Base-by-base conservation (phyloP, 2,113 vertebrate species). In the Scortum barcoo region DNA sequence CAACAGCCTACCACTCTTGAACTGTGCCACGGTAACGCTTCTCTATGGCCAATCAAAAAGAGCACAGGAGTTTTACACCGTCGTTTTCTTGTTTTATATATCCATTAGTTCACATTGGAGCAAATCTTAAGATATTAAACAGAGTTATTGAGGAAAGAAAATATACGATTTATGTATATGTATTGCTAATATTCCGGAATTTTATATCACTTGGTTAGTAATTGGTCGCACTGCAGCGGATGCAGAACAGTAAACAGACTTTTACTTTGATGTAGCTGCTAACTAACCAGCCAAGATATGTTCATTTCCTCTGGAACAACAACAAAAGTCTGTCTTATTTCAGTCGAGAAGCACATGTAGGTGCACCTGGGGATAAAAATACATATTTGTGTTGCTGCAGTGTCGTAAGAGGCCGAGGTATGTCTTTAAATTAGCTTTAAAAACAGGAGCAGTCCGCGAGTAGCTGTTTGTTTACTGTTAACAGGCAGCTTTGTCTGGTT, bases 201-300 rank as follows among this genome's bases (percentile, higher is more conserved):
- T 70, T 33, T 51, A 0, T 26, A 56, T 72, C 3, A 24, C 72
- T 0, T 63, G 67, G 57, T 68, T 85, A 0, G 26, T 57, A 0
- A n/a, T 74, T 81, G 61, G 66, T 83, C 44, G 79, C 10, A 1
- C 84, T 53, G 16, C 63, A 75, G 33, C 57, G 72, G 58, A 66
- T 7, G 2, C 7, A 1, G 51, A 28, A 13, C 8, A 16, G 24
- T 30, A 2, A 12, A 10, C 36, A 9, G 38, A 9, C 30, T n/a
- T 76, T 53, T 83, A 88, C 85, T 94, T 93, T 91, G 83, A 80
- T 66, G 53, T 80, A 46, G 81, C 65, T 60, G 63, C 33, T 78
- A 79, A 68, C 81, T 68, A n/a, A 7, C 36, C 17, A 22, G 14
- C 24, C 12, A 30, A 78, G 58, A 24, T 28, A 80, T 86, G 85